Base-by-base conservation (phyloP, 1,140 invertebrate genomes). In the Phenacoccus solenopsis region DNA sequence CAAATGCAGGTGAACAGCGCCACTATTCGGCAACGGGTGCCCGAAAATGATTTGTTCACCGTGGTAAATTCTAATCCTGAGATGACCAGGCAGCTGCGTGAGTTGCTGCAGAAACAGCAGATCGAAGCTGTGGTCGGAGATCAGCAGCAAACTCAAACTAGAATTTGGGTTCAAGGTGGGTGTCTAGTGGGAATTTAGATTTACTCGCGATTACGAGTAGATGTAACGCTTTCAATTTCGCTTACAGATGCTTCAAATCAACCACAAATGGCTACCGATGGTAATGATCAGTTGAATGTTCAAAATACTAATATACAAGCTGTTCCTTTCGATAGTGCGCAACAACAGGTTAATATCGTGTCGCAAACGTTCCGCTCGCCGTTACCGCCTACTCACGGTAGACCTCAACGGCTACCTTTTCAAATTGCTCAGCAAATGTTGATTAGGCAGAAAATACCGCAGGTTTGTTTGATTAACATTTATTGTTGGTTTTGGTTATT, bases 31-130 rank as follows among this genome's bases (percentile, higher is more conserved):
- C 59, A 24, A 64, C 59, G 59, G 9, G 13, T 22, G 10, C 25
- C 59, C 2, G 59, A 64, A 64, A 64, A 64, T 27, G 59, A 64
- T 64, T 10, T 27, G 10, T 64, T 25, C 22, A 64, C 59, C 3
- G 59, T 64, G 9, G 59, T 64, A 3, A 24, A 64, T 24, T 68
- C 71, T 67, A 71, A 73, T 69, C 74, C 74, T 35, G 76, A 76
- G 30, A 74, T 75, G 72, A 73, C 75, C 24, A 78, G 86, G 1
- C 91, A 94, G 75, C 79, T 94, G n/a, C 78, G 91, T 28, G 90
- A 93, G 77, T 79, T 94, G 61, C 80, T 94, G n/a, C 89, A 91
- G 75, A 78, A 88, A 28, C 87, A 91, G 74, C 85, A 88, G 68
- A 81, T 83, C 28, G 84, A 79, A 70, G 79, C 70, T 72, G 27